A percentile compares a stretch with the other conserved stretches of the same genome.
These are phyloP conservation scores for Eupsittula cactorum DNA, from an alignment of 2,113 vertebrate genomes.

Conservation along the genomic window DNA sequence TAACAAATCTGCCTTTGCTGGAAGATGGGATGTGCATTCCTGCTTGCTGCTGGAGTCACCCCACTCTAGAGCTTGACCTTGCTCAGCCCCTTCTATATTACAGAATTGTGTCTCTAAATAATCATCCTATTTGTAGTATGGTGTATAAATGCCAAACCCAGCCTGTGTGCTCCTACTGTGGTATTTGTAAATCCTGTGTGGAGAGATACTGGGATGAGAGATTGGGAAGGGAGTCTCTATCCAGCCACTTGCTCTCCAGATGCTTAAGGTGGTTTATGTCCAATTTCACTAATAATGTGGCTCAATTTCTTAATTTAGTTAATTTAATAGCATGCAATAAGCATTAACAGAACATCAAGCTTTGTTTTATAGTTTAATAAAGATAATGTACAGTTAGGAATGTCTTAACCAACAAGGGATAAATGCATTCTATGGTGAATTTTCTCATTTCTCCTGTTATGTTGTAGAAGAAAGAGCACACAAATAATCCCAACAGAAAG, in stretches of 20 bases:
- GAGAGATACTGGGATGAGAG: background rate
- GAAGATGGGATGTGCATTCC: background rate
- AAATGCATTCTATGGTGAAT: background rate
- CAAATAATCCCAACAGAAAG: background rate
- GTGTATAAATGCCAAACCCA: background rate
- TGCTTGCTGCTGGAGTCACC: background rate
- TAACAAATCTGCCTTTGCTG: background rate
- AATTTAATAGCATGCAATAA: background rate
- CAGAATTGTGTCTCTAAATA: background rate
- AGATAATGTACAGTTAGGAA: background rate
- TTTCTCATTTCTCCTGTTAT: background rate
- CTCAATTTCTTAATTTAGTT: background rate
- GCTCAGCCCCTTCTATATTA: background rate
- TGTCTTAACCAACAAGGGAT: background rate
- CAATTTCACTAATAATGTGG: background rate
- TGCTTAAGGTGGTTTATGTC: background rate
- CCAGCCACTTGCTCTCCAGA: background rate
- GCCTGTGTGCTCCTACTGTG: background rate
- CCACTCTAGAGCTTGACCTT: background rate
- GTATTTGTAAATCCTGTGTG: background rate
- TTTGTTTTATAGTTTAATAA: constrained; percentile 25
- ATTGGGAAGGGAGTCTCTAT: background rate
- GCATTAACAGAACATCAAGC: background rate
- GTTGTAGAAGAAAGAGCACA: background rate
- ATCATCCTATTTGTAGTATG: background rate